Percentiles rank a stretch among this genome's conserved stretches.
phyloP scores from a whole-genome alignment of 1,140 invertebrate species.

The Drosophila virilis region DNA sequence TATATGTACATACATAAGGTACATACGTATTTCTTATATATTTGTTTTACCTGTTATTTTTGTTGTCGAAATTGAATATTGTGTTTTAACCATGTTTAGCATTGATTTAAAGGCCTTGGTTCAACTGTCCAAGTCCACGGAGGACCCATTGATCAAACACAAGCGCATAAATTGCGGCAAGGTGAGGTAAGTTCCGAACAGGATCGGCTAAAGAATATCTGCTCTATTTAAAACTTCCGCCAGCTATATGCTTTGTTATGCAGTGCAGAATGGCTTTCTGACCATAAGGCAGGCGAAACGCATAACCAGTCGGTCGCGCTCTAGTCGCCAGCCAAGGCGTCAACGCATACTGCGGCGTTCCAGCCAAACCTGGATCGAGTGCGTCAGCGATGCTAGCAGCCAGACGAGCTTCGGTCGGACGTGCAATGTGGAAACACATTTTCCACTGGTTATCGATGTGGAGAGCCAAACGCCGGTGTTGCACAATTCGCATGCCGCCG shows the following conservation, averaged over 20 bases:
- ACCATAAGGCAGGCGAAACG: conserved; percentile 21
- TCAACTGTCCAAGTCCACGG: conserved; percentile 26
- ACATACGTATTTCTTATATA: neutral
- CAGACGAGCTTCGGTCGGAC: neutral
- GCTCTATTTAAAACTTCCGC: neutral
- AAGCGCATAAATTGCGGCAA: conserved; percentile 30
- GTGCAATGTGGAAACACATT: neutral
- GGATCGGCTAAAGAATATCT: neutral
- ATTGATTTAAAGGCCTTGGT: conserved; percentile 52
- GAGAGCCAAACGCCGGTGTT: conserved; percentile 12
- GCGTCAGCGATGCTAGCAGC: neutral
- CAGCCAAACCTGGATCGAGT: neutral
- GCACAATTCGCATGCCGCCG: neutral
- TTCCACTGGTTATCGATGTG: neutral
- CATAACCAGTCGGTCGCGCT: neutral
- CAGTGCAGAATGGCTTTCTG: conserved; percentile 26
- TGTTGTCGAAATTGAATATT: conserved; percentile 6
- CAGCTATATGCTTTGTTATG: conserved; percentile 50
- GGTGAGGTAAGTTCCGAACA: conserved; percentile 26
- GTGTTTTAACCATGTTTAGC: conserved; percentile 23
- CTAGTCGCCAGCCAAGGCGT: neutral
- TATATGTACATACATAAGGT: neutral
- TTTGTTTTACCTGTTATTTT: conserved; percentile 2
- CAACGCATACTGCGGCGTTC: neutral
- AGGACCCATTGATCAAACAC: neutral